phyloP scores from a whole-genome alignment of 2,797 vertebrate genomes.

The Malurus splendens region DNA sequence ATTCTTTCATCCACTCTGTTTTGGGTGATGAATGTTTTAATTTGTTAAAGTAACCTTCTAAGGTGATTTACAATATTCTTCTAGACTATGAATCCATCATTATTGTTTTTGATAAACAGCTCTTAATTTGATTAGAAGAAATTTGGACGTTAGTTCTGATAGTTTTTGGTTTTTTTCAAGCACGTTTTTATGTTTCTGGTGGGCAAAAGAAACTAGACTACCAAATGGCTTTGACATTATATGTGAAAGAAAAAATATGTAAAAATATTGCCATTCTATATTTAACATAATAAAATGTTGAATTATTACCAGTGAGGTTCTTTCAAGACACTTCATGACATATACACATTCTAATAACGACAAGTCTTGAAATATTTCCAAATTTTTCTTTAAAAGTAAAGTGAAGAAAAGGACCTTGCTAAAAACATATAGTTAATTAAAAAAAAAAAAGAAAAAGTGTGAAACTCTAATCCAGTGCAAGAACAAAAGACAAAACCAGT shows the following conservation, averaged over 20 bases:
- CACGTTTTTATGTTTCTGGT: neutral
- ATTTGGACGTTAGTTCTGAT: neutral
- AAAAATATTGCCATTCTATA: neutral
- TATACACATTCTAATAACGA: neutral
- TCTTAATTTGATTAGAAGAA: neutral
- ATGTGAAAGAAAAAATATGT: neutral
- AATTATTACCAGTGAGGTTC: neutral
- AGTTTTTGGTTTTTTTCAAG: neutral
- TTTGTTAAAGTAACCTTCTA: neutral
- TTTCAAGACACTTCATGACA: neutral
- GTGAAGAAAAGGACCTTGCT: neutral
- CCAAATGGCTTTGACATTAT: neutral
- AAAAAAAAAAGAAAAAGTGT: neutral
- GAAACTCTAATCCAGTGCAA: neutral
- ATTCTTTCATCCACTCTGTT: neutral
- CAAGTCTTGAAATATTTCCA: neutral
- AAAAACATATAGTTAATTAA: neutral
- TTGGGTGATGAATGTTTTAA: neutral
- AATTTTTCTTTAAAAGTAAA: neutral
- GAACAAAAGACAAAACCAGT: neutral
- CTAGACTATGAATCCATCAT: neutral
- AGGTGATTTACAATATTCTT: neutral
- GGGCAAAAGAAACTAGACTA: neutral
- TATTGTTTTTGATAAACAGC: neutral
- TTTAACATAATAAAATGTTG: neutral